Conservation (phyloP, 2,113 vertebrate genomes). For the Agelaius tricolor region DNA sequence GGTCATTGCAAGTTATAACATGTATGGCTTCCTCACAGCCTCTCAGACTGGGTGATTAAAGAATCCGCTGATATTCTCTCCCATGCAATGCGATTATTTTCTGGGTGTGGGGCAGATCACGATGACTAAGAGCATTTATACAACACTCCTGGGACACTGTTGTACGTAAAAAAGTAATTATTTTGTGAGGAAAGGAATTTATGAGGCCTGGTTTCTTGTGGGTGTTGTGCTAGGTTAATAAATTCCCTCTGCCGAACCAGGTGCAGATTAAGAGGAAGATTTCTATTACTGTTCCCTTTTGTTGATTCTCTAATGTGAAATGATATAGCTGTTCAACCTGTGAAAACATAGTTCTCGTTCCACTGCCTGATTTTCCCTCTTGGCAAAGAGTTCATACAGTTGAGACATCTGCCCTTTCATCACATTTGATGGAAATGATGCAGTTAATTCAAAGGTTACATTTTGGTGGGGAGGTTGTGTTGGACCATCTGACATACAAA, state of each 20-base stretch:
- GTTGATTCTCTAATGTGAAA: neutral
- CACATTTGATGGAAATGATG: neutral
- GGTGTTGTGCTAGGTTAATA: neutral
- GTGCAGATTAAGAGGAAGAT: neutral
- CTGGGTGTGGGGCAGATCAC: conserved; percentile 8
- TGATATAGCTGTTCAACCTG: neutral
- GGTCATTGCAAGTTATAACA: conserved; percentile 14
- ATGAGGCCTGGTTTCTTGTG: neutral
- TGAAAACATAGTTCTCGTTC: neutral
- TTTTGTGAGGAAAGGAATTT: neutral
- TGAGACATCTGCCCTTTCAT: neutral
- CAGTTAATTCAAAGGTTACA: neutral
- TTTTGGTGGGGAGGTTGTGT: neutral
- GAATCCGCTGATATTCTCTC: conserved; percentile 10
- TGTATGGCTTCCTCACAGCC: neutral
- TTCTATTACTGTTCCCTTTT: neutral
- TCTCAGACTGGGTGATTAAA: neutral
- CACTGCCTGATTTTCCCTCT: neutral
- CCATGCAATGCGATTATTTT: neutral
- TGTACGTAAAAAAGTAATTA: neutral
- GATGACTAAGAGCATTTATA: conserved; percentile 14
- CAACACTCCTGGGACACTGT: neutral
- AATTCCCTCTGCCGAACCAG: neutral
- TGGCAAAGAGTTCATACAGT: neutral
- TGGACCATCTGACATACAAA: neutral